phyloP scores from a whole-genome alignment of 2,888 invertebrate genomes.

The Neoscelio sp. region DNA sequence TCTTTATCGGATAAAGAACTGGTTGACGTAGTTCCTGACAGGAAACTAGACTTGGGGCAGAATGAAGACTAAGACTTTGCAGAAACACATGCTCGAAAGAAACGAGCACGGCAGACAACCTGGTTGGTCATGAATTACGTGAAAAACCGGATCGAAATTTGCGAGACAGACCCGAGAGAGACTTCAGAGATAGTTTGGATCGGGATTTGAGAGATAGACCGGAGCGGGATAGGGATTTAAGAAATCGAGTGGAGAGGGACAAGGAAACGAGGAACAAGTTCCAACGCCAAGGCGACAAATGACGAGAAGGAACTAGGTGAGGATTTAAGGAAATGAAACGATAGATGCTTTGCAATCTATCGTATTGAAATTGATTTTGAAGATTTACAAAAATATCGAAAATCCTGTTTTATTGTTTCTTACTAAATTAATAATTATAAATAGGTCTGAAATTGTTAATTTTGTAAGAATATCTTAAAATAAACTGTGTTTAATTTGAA shows the following conservation, averaged over 20 bases:
- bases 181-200: conserved; percentile 68
- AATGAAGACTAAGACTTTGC: conserved; percentile 77
- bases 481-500: no score
- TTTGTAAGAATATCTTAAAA: no score
- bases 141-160: conserved; percentile 72
- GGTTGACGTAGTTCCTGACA: conserved; percentile 79
- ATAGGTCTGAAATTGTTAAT: no score
- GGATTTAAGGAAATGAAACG: conserved; percentile 11
- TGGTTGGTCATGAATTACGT: conserved; percentile 72
- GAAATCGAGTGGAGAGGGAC: conserved; percentile 70
- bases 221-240: conserved; percentile 74
- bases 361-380: no score
- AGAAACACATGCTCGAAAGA: conserved; percentile 78
- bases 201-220: conserved; percentile 52
- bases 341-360: no score
- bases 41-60: conserved; percentile 78
- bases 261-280: conserved; percentile 76
- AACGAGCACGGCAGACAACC: conserved; percentile 73
- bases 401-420: no score
- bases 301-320: conserved; percentile 79
- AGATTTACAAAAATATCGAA: no score
- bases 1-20: conserved; percentile 82
- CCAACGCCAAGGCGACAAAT: conserved; percentile 70
- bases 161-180: conserved; percentile 51
- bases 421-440: no score